Percentiles rank a stretch among this genome's conserved stretches.
Evolutionary conservation across 2,888 invertebrate species (phyloP).

Genomic region (Rhogogaster chlorosoma): DNA sequence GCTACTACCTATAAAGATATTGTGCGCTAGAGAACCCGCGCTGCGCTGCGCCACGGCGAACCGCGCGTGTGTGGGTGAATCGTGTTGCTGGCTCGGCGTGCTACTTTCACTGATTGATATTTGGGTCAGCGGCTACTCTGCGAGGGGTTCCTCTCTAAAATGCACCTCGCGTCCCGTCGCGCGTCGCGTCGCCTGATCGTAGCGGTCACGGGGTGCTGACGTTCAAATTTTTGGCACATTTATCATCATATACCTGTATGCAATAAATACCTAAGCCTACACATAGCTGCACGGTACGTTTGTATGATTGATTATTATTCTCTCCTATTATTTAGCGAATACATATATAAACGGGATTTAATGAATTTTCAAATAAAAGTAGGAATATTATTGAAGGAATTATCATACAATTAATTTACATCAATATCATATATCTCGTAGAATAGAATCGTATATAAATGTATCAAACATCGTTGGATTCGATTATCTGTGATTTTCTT

Average conservation of each 20-base stretch:
- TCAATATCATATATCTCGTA: background rate
- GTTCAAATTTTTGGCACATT: conserved; percentile 2
- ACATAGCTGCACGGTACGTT: background rate
- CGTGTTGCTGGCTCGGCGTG: conserved; percentile 63
- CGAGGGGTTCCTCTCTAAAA: conserved; percentile 54
- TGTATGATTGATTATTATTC: background rate
- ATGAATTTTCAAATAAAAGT: too few species aligned
- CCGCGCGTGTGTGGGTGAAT: conserved; percentile 42
- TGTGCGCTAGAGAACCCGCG: background rate
- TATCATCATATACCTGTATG: background rate
- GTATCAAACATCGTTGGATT: background rate
- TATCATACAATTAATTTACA: too few species aligned
- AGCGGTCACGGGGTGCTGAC: conserved; percentile 25
- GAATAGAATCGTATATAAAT: background rate
- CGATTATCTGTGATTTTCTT: background rate
- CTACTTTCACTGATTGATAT: conserved; percentile 77
- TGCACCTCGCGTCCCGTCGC: conserved; percentile 31
- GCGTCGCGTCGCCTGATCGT: background rate
- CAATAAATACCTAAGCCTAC: background rate
- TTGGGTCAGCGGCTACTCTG: conserved; percentile 71
- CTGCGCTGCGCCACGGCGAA: background rate
- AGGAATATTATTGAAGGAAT: too few species aligned
- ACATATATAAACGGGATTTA: background rate
- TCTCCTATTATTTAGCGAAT: background rate
- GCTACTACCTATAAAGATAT: background rate